phyloP scores from a whole-genome alignment of 2,113 vertebrate species.

The Alectura lathami region DNA sequence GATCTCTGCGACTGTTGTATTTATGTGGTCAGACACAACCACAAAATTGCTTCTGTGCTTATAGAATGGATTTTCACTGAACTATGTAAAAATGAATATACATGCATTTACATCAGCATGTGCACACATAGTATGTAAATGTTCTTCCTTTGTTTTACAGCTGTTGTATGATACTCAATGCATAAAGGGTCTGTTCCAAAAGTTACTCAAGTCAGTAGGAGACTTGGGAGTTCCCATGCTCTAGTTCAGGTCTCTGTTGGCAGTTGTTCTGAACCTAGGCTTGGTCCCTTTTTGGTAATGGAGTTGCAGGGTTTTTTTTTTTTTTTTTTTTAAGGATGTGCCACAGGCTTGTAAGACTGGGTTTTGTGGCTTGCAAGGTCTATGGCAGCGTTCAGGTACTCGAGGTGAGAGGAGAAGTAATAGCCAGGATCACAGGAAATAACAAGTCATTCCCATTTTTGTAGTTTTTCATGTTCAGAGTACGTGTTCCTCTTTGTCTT shows the following conservation, averaged over 20 bases:
- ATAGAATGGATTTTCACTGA: constrained; percentile 61
- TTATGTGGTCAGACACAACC: constrained; percentile 71
- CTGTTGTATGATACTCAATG: not conserved
- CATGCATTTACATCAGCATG: constrained; percentile 70
- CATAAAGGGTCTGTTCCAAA: not conserved
- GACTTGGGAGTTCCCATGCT: not conserved
- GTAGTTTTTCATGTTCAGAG: constrained; percentile 8
- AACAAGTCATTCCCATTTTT: not conserved
- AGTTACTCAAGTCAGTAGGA: not conserved
- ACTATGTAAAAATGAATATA: constrained; percentile 77
- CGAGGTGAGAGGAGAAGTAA: not conserved
- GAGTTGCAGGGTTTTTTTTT: not conserved
- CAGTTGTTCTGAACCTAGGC: not conserved
- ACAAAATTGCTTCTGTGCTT: constrained; percentile 73
- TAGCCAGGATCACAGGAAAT: not conserved
- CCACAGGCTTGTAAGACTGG: not conserved
- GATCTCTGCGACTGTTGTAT: constrained; percentile 52
- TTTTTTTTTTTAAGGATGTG: not conserved
- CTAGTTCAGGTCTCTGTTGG: not conserved
- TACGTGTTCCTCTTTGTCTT: constrained; percentile 15
- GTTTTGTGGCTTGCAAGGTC: not conserved
- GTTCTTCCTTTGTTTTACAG: not conserved
- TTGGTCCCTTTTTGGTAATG: not conserved
- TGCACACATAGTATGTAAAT: not conserved
- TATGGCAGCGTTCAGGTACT: not conserved